These are phyloP conservation scores for Drosophila mercatorum DNA, from an alignment of 2,888 invertebrate species.

Conservation along the genomic window DNA sequence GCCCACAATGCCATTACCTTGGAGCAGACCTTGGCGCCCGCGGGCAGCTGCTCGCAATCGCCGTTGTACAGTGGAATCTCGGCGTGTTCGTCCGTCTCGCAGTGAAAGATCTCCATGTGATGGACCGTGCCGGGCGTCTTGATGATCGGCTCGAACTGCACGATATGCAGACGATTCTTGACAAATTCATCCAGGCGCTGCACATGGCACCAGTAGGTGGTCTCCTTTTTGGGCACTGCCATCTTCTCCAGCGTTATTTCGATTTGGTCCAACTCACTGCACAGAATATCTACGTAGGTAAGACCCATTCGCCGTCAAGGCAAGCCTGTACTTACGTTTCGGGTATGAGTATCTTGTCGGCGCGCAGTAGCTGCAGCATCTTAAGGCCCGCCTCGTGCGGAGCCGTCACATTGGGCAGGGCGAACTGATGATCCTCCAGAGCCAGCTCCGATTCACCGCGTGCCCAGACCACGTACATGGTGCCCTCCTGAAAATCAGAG, in stretches of 20 bases:
- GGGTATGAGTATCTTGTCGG: slow-evolving; percentile 84
- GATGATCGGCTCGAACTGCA: slow-evolving; percentile 95
- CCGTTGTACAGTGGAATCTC: slow-evolving; percentile 93
- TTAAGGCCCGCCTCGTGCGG: slow-evolving; percentile 89
- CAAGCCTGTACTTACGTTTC: slow-evolving; percentile 80
- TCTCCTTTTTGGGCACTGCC: slow-evolving; percentile 92
- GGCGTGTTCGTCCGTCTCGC: slow-evolving; percentile 89
- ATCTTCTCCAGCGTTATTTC: slow-evolving; percentile 88
- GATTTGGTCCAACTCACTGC: slow-evolving; percentile 86
- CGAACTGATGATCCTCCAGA: slow-evolving; percentile 83
- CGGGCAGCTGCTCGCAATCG: slow-evolving; percentile 92
- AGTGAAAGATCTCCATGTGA: slow-evolving; percentile 99
- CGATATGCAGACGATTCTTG: slow-evolving; percentile 90
- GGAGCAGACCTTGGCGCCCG: slow-evolving; percentile 90
- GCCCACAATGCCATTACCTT: slow-evolving; percentile 91
- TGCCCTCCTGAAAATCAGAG: slow-evolving; percentile 89
- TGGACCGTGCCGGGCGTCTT: slow-evolving; percentile 96
- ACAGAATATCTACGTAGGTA: not conserved
- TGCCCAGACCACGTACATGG: slow-evolving; percentile 94
- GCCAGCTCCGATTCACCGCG: slow-evolving; percentile 90
- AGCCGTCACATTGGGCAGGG: slow-evolving; percentile 83
- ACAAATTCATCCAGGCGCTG: slow-evolving; percentile 90
- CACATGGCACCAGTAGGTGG: slow-evolving; percentile 98
- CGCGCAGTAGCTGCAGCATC: slow-evolving; percentile 88
- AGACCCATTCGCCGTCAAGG: not conserved